Conservation (phyloP, 1,140 invertebrate genomes). For the Trachymyrmex cornetzi region DNA sequence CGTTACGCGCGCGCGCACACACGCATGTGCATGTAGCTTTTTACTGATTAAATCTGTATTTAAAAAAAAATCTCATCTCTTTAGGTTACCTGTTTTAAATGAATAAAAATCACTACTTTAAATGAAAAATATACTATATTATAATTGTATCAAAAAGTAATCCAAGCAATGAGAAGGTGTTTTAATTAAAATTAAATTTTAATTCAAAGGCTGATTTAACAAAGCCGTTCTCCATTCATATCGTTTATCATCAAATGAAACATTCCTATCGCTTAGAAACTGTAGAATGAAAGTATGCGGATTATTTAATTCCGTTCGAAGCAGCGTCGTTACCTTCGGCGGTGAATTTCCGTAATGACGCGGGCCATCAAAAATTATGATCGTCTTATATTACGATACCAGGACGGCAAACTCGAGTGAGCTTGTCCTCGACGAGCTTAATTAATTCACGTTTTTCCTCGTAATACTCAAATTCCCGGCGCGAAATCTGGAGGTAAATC, state of each 20-base stretch:
- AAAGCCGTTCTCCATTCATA: not conserved
- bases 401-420: not conserved
- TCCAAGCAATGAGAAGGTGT: not conserved
- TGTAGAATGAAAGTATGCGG: not conserved
- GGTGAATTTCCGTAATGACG: constrained; percentile 15
- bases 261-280: not conserved
- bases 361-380: constrained; percentile 1
- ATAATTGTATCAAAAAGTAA: not conserved
- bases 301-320: constrained; percentile 23
- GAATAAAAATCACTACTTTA: not conserved
- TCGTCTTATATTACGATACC: constrained; percentile 6
- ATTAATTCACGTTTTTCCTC: constrained; percentile 33
- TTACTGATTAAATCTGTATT: constrained; percentile 29
- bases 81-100: not conserved
- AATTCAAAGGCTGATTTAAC: not conserved
- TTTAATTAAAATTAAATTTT: constrained; percentile 38
- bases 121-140: not conserved
- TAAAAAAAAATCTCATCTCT: not conserved
- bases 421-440: not conserved
- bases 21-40: no score
- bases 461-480: constrained; percentile 16
- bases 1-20: not conserved
- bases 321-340: not conserved
- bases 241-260: not conserved
- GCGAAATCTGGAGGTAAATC: constrained; percentile 26